phyloP scores from a whole-genome alignment of 2,113 vertebrate species.

The Brachirus orientalis region DNA sequence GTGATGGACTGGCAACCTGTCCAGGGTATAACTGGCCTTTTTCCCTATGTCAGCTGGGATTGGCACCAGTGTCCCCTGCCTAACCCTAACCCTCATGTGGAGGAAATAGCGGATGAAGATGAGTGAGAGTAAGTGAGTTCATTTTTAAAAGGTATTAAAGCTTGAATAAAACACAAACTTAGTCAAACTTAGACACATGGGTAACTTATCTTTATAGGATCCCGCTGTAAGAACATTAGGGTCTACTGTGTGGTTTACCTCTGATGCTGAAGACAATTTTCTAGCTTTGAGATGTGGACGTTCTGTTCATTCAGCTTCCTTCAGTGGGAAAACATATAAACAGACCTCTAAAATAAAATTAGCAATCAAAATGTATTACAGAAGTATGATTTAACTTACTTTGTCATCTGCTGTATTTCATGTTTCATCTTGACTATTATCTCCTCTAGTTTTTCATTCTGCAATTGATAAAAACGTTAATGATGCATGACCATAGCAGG shows the following conservation, averaged over 20 bases:
- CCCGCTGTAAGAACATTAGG: too few species aligned
- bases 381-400: conserved; percentile 74
- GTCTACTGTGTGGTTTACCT: conserved; percentile 64
- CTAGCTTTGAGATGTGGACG: conserved; percentile 79
- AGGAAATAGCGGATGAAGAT: too few species aligned
- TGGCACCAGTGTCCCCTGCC: too few species aligned
- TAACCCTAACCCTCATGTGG: too few species aligned
- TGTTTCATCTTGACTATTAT: conserved; percentile 81
- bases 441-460: conserved; percentile 87
- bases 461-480: conserved; percentile 23
- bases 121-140: too few species aligned
- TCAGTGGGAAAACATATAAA: background rate
- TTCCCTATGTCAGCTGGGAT: too few species aligned
- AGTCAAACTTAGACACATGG: too few species aligned
- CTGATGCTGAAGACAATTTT: conserved; percentile 75
- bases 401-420: conserved; percentile 83
- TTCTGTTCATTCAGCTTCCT: conserved; percentile 81
- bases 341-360: background rate
- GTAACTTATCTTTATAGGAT: too few species aligned
- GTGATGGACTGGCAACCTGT: too few species aligned
- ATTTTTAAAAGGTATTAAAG: too few species aligned
- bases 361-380: background rate
- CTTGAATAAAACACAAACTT: too few species aligned
- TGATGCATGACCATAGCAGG: background rate
- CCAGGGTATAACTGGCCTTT: too few species aligned